Percentiles rank a stretch among this genome's conserved stretches.
phyloP scores from a whole-genome alignment of 2,888 invertebrate species.

The Tachina grossa region DNA sequence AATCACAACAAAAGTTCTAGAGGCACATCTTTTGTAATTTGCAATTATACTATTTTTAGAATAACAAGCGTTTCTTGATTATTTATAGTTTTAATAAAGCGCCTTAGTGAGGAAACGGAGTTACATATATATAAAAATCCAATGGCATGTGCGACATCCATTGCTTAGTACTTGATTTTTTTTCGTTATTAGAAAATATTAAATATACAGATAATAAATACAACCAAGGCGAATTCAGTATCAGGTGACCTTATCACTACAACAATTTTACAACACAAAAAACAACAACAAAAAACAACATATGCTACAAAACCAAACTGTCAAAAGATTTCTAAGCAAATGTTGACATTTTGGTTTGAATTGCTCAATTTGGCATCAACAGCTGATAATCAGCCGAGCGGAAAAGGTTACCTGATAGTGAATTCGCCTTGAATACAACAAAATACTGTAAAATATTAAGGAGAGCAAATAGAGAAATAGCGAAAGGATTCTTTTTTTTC shows the following conservation, averaged over 20 bases:
- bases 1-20: slow-evolving; percentile 32
- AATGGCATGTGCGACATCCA: slow-evolving; percentile 21
- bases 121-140: background rate
- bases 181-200: background rate
- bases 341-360: no score
- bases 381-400: no score
- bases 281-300: no score
- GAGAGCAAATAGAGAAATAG: slow-evolving; percentile 19
- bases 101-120: background rate
- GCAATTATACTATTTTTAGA: slow-evolving; percentile 28
- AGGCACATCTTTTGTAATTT: slow-evolving; percentile 15
- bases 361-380: no score
- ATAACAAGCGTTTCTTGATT: slow-evolving; percentile 18
- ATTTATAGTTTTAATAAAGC: slow-evolving; percentile 40
- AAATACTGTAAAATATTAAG: background rate
- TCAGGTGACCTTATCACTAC: no score
- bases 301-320: no score
- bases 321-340: no score
- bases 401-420: no score
- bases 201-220: no score
- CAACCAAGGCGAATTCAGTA: no score
- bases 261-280: no score
- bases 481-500: slow-evolving; percentile 58
- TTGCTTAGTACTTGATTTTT: background rate
- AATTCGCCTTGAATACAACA: no score